Conservation (phyloP, 1,140 invertebrate genomes). For the Drosophila kohkoa region DNA sequence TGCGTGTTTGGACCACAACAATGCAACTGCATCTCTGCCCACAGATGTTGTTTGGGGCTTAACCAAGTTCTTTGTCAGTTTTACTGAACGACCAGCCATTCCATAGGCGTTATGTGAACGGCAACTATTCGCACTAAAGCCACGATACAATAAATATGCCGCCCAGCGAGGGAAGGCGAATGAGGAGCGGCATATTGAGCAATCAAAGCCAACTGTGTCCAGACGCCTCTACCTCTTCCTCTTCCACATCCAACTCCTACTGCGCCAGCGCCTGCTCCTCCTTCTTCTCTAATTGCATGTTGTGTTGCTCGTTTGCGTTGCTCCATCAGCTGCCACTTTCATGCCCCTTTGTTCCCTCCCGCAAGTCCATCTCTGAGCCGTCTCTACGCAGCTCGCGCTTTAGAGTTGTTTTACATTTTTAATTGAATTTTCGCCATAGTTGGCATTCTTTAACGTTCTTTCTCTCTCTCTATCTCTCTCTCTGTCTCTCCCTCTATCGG, state of each 20-base stretch:
- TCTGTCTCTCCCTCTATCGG: not conserved
- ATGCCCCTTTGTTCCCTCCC: not conserved
- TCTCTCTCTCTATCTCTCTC: constrained; percentile 8
- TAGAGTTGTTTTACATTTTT: constrained; percentile 82
- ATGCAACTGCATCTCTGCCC: constrained; percentile 31
- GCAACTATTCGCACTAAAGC: constrained; percentile 73
- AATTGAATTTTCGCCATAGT: constrained; percentile 82
- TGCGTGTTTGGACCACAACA: constrained; percentile 37
- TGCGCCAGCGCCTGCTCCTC: not conserved
- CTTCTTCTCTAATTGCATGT: constrained; percentile 73
- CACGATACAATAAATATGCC: constrained; percentile 70
- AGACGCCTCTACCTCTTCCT: not conserved
- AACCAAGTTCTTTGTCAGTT: constrained; percentile 77
- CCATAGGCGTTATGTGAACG: constrained; percentile 59
- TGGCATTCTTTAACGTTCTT: constrained; percentile 67
- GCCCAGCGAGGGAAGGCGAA: not conserved
- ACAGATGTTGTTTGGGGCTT: constrained; percentile 52
- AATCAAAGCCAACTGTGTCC: constrained; percentile 79
- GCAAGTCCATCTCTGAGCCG: not conserved
- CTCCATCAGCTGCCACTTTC: constrained; percentile 63
- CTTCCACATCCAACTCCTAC: not conserved
- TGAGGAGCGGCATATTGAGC: constrained; percentile 63
- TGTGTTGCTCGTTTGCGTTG: constrained; percentile 78
- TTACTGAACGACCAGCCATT: constrained; percentile 43
- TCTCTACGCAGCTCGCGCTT: constrained; percentile 56